phyloP scores from a whole-genome alignment of 2,797 vertebrate species.

The Xiphorhynchus erythropygius region DNA sequence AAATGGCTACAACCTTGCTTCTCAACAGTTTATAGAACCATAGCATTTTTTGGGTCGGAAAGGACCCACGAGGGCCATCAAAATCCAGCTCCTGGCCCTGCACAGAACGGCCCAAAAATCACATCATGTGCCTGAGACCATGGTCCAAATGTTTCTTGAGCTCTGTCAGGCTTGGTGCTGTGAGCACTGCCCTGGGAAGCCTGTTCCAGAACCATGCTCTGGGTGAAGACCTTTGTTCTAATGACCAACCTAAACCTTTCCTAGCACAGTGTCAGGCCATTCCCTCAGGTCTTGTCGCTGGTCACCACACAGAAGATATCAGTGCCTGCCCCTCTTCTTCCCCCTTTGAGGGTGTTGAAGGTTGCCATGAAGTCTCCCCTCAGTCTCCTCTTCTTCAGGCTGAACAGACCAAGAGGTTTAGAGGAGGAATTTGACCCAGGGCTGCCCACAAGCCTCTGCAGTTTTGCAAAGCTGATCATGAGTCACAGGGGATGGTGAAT shows the following conservation, averaged over 20 bases:
- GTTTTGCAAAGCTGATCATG: background rate
- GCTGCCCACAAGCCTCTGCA: rapidly evolving
- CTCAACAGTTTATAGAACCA: background rate
- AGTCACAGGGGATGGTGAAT: rapidly evolving
- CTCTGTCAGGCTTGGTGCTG: background rate
- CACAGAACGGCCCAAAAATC: background rate
- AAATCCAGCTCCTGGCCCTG: background rate
- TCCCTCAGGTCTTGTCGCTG: too few species aligned
- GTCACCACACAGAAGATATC: too few species aligned
- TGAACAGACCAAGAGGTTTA: background rate
- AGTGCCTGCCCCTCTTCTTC: too few species aligned
- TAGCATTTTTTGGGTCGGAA: background rate
- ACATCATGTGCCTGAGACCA: background rate
- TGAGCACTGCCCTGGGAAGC: background rate
- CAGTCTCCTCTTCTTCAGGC: background rate
- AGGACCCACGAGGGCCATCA: rapidly evolving
- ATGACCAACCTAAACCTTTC: too few species aligned
- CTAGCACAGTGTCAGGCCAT: too few species aligned
- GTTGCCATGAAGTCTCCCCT: too few species aligned
- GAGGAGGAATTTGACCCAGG: background rate
- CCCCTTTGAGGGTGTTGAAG: too few species aligned
- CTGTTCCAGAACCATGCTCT: rapidly evolving
- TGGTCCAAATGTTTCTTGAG: background rate
- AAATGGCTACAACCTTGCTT: background rate
- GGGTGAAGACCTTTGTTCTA: too few species aligned